Percentiles rank a stretch among this genome's conserved stretches.
Evolutionary conservation across 2,888 invertebrate genomes (phyloP).

Genomic region (Rotaria sp.): DNA sequence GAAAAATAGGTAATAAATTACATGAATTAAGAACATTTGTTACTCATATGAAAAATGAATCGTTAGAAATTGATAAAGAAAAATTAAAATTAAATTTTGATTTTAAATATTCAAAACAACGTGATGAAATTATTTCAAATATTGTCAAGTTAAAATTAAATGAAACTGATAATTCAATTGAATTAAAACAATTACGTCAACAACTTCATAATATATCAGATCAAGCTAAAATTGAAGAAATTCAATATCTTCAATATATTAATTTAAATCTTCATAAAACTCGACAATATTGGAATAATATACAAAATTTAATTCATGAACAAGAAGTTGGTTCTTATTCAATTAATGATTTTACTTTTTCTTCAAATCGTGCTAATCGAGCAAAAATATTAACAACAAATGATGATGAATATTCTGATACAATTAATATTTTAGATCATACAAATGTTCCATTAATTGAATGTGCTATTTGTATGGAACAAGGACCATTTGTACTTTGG

Average conservation of each 20-base stretch:
- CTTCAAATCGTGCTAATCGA: neutral
- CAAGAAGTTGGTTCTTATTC: neutral
- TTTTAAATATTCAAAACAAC: neutral
- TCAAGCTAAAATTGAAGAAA: neutral
- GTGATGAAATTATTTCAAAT: neutral
- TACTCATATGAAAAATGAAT: neutral
- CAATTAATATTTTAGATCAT: neutral
- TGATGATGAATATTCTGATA: neutral
- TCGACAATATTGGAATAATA: neutral
- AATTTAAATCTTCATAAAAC: neutral
- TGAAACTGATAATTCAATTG: neutral
- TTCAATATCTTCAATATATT: neutral
- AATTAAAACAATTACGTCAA: neutral
- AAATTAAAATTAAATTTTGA: neutral
- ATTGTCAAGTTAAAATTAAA: neutral
- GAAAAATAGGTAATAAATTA: neutral
- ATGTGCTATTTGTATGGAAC: conserved; percentile 17
- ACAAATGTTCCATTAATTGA: neutral
- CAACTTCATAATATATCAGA: neutral
- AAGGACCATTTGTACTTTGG: conserved; percentile 9
- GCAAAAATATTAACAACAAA: neutral
- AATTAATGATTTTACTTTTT: neutral
- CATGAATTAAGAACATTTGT: neutral
- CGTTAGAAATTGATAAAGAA: neutral
- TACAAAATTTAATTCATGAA: conserved; percentile 2